Conservation (phyloP, 2,888 invertebrate genomes). For the Hedychridium roseum region DNA sequence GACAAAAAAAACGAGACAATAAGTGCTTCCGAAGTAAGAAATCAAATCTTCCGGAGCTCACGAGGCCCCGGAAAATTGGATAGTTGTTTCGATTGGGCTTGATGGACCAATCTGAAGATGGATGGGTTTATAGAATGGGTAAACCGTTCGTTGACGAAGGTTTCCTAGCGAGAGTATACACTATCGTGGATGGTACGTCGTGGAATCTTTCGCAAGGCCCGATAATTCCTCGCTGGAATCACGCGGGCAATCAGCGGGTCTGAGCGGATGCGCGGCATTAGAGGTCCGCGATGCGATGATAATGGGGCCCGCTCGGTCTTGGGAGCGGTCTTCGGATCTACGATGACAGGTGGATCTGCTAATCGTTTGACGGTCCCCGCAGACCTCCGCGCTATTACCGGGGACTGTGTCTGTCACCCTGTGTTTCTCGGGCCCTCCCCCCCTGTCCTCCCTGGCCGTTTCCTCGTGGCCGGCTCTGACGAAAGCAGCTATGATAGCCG, state of each 20-base stretch:
- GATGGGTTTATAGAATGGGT: too few species aligned
- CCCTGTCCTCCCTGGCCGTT: slow-evolving; percentile 18
- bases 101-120: too few species aligned
- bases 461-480: slow-evolving; percentile 37
- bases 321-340: slow-evolving; percentile 57
- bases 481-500: slow-evolving; percentile 57
- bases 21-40: too few species aligned
- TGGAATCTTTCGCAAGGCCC: slow-evolving; percentile 18
- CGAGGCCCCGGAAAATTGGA: too few species aligned
- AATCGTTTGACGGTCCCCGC: slow-evolving; percentile 51
- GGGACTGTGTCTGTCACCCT: slow-evolving; percentile 38
- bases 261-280: slow-evolving; percentile 53
- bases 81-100: too few species aligned
- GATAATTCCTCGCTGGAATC: background rate
- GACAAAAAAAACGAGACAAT: too few species aligned
- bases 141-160: too few species aligned
- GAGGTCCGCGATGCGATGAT: slow-evolving; percentile 52
- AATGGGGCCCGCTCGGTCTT: slow-evolving; percentile 37
- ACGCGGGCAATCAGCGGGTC: slow-evolving; percentile 12
- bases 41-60: too few species aligned
- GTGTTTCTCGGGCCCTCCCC: too few species aligned
- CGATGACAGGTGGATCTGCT: slow-evolving; percentile 59
- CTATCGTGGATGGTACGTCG: too few species aligned
- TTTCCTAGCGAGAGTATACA: too few species aligned
- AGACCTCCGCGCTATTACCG: slow-evolving; percentile 28